Base-by-base conservation (phyloP, 2,888 invertebrate species). In the Cephus sareptanus region DNA sequence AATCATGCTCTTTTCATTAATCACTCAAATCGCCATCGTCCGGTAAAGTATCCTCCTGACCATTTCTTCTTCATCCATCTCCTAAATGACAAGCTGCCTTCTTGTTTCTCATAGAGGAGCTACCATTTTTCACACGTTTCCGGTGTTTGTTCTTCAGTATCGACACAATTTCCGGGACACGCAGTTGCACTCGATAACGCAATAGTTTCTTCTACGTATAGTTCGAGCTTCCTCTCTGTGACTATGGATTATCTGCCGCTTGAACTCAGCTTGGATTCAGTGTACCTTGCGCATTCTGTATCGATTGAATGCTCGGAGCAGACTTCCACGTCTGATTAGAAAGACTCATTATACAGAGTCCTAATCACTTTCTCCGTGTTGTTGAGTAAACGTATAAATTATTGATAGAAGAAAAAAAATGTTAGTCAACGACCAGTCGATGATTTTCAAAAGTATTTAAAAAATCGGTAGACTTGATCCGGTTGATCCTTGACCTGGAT, bases 111-210 rank as follows among this genome's bases (percentile, higher is more conserved):
- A 73, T 74, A 77, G 56, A 56, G 23, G 56, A 56, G 56, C 74
- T 35, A 35, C 74, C 77, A 77, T 77, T 77, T 77, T 74, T 77
- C 74, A 77, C 77, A 74, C 35, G 69, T 77, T 77, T 69, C 74
- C 69, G 68, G 37, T 40, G 37, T 74, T 77, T 77, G 68, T 68
- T 31, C 73, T 35, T 73, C 33, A n/a, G 40, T 40, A 56, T 31
- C 76, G 6, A 73, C 68, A 68, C 71, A 68, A 76, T 56, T 56
- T 56, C 56, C 56, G 56, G 56, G 1, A 2, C 56, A 56, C 23
- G 4, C 6, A 23, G 2, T 56, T 56, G 23, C 56, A 56, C 56
- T 56, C 56, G 56, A 56, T 23, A 56, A 56, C 56, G 56, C 15
- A 56, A 56, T 56, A 56, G 9, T 23, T 56, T 56, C 56, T 56